Conservation (phyloP, 2,113 vertebrate species). For the Sinocyclocheilus grahami region DNA sequence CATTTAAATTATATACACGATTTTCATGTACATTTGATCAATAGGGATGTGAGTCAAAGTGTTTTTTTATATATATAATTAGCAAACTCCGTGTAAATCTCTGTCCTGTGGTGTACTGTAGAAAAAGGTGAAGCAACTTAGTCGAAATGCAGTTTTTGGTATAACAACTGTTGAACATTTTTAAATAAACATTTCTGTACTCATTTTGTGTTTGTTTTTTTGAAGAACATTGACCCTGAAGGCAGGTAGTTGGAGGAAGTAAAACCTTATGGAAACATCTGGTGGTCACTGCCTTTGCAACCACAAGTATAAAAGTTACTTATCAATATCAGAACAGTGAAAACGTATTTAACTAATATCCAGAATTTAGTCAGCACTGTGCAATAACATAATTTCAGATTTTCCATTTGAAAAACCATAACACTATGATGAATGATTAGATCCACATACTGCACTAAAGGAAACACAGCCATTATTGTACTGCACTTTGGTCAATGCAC, state of each 20-base stretch:
- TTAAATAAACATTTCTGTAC: slow-evolving; percentile 27
- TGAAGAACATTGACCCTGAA: background rate
- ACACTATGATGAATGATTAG: background rate
- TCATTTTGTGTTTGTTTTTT: slow-evolving; percentile 8
- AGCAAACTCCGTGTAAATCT: background rate
- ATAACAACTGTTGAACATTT: slow-evolving; percentile 2
- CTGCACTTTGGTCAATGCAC: too few species aligned
- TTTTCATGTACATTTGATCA: background rate
- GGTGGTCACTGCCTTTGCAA: background rate
- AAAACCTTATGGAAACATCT: background rate
- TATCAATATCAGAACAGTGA: background rate
- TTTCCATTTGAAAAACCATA: background rate
- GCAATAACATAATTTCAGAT: background rate
- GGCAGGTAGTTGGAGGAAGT: too few species aligned
- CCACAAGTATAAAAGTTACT: background rate
- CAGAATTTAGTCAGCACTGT: background rate
- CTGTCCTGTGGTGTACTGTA: slow-evolving; percentile 16
- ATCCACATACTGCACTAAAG: background rate
- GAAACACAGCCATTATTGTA: background rate
- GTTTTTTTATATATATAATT: background rate
- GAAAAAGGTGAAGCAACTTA: background rate
- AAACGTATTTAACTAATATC: background rate
- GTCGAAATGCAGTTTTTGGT: background rate
- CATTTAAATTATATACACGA: background rate
- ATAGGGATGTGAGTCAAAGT: background rate